Base-by-base conservation (phyloP, 2,888 invertebrate genomes). In the Lottia scabra region DNA sequence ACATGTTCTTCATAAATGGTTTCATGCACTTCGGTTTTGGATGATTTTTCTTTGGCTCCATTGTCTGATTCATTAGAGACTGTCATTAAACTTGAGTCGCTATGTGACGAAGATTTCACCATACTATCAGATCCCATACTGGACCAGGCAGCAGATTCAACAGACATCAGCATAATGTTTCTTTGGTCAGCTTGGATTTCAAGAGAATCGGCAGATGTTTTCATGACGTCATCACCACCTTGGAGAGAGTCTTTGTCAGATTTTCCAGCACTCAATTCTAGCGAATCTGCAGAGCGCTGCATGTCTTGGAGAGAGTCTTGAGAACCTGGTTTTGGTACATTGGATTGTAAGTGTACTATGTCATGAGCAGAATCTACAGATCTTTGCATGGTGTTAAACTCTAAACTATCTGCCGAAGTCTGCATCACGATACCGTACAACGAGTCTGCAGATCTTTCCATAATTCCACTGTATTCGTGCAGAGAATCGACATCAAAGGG, bases 31-130 rank as follows among this genome's bases (percentile, higher is more conserved):
- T 64, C 63, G 2, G 43, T 30, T 63, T 69, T 69, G 19, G 19
- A 16, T 6, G 26, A 12, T 44, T 44, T 45, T 27, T 71, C 70
- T 23, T 73, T 65, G 45, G 71, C 70, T 26, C 82, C 83, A 38
- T 10, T 10, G 69, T 83, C 84, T 19, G 89, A 88, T 75, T 88
- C 89, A 65, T 83, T 78, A n/a, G 89, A 89, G 45, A 87, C 86
- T 71, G 86, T 85, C 87, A 89, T 88, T 26, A 86, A 78, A 10
- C 79, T 79, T 5, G 84, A 83, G 68, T 85, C 84, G 68, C 80
- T 84, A 19, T 78, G 81, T 1, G 84, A 84, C 26, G 83, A 83
- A 23, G 83, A 81, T 63, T 81, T 78, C 4, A 83, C 83, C 72
- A 84, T 83, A 73, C 80, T 81, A 56, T 56, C 56, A n/a, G 86